Percentiles rank a stretch among this genome's conserved stretches.
Evolutionary conservation across 2,888 invertebrate species (phyloP).

Genomic region (Apoda limacodes): DNA sequence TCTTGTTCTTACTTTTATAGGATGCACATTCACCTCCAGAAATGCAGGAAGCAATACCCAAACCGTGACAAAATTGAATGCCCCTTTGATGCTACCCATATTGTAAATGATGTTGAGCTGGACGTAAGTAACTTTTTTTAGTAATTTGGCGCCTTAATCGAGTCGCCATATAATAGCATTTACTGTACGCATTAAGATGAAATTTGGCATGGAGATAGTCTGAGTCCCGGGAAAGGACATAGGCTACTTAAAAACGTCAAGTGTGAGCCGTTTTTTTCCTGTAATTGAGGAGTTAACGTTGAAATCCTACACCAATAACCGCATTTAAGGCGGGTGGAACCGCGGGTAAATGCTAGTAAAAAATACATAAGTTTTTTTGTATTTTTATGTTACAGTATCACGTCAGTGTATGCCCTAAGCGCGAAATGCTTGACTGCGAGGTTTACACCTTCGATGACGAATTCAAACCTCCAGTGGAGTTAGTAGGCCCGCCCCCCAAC

Average conservation of each 20-base stretch:
- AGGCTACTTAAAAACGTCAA: too few relatives aligned
- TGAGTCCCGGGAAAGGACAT: too few relatives aligned
- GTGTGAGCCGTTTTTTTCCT: too few relatives aligned
- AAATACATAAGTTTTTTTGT: neutral
- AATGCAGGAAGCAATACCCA: conserved; percentile 63
- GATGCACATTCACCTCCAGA: conserved; percentile 67
- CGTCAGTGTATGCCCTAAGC: conserved; percentile 30
- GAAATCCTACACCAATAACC: too few relatives aligned
- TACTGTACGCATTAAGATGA: too few relatives aligned
- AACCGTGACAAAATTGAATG: conserved; percentile 47
- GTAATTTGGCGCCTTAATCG: neutral
- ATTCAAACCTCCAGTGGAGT: conserved; percentile 17
- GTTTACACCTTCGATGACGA: conserved; percentile 38
- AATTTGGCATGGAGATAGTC: too few relatives aligned
- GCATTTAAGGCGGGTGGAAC: too few relatives aligned
- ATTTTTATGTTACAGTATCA: conserved; percentile 34
- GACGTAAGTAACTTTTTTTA: conserved; percentile 37
- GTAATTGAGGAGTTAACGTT: too few relatives aligned
- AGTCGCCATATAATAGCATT: neutral
- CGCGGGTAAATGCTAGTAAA: neutral
- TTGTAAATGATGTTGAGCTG: conserved; percentile 62
- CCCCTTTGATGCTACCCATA: conserved; percentile 68
- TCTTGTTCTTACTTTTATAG: too few relatives aligned
- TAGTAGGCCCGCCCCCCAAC: conserved; percentile 18
- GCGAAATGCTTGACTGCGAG: conserved; percentile 35